Conservation (phyloP, 2,888 invertebrate species). For the Chymomyza fuscimana region DNA sequence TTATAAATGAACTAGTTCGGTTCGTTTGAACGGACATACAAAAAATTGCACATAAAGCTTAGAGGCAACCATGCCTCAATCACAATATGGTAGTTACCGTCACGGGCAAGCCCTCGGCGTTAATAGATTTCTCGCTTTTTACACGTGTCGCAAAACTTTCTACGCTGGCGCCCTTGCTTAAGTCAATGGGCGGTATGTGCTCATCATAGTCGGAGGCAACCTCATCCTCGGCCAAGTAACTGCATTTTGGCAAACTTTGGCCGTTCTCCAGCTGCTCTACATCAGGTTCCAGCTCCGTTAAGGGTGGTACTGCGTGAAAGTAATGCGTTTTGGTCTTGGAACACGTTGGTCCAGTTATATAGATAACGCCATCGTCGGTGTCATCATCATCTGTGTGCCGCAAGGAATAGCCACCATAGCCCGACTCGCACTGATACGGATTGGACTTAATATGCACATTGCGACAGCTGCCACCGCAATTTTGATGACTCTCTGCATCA, state of each 20-base stretch:
- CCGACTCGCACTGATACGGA: constrained; percentile 78
- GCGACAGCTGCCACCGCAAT: constrained; percentile 76
- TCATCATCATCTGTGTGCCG: constrained; percentile 68
- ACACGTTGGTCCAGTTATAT: constrained; percentile 68
- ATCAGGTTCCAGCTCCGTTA: constrained; percentile 44
- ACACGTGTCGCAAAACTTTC: constrained; percentile 73
- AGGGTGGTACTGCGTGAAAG: constrained; percentile 54
- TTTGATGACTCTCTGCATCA: constrained; percentile 73
- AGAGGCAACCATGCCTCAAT: constrained; percentile 44
- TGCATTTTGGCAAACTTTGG: constrained; percentile 40
- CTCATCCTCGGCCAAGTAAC: constrained; percentile 67
- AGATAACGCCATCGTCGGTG: constrained; percentile 76
- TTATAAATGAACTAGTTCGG: background rate
- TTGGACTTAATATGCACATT: constrained; percentile 76
- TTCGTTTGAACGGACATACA: background rate
- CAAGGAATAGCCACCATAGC: constrained; percentile 70
- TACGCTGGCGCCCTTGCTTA: constrained; percentile 70
- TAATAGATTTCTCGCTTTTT: constrained; percentile 75
- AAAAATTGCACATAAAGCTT: background rate
- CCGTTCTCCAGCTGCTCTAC: constrained; percentile 29
- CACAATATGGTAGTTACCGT: constrained; percentile 79
- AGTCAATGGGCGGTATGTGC: constrained; percentile 72
- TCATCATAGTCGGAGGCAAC: constrained; percentile 73
- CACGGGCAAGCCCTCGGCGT: constrained; percentile 76
- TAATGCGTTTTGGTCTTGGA: constrained; percentile 56